These are phyloP conservation scores for Halcyon senegalensis DNA, from an alignment of 2,113 vertebrate species.

Conservation along the genomic window DNA sequence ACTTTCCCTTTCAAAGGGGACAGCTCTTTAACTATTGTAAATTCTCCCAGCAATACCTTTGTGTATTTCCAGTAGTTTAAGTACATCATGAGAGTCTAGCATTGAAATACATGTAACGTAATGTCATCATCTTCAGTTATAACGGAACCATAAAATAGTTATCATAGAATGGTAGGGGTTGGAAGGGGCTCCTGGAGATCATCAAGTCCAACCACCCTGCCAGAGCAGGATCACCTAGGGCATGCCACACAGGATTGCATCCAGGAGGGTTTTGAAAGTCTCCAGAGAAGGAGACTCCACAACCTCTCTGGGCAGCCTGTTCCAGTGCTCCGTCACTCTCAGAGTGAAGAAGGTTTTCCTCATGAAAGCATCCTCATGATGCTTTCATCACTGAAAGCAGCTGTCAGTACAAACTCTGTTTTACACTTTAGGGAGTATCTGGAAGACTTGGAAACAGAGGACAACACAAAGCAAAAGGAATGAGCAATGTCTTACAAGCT, in stretches of 20 bases:
- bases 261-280: no score
- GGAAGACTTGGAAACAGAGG: slow-evolving; percentile 73
- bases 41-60: not conserved
- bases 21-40: not conserved
- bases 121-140: not conserved
- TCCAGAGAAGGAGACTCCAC: no score
- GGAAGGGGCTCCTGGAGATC: no score
- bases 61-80: not conserved
- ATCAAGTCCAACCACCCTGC: no score
- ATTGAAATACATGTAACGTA: not conserved
- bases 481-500: not conserved
- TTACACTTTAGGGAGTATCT: slow-evolving; percentile 69
- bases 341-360: no score
- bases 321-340: no score
- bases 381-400: not conserved
- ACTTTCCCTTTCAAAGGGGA: slow-evolving; percentile 65
- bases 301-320: no score
- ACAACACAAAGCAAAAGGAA: slow-evolving; percentile 48
- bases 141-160: not conserved
- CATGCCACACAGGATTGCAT: no score
- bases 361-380: no score
- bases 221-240: no score
- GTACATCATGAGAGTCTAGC: not conserved
- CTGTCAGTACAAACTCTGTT: not conserved
- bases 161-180: no score